Conservation (phyloP, 2,113 vertebrate species). For the Callaeas wilsoni region DNA sequence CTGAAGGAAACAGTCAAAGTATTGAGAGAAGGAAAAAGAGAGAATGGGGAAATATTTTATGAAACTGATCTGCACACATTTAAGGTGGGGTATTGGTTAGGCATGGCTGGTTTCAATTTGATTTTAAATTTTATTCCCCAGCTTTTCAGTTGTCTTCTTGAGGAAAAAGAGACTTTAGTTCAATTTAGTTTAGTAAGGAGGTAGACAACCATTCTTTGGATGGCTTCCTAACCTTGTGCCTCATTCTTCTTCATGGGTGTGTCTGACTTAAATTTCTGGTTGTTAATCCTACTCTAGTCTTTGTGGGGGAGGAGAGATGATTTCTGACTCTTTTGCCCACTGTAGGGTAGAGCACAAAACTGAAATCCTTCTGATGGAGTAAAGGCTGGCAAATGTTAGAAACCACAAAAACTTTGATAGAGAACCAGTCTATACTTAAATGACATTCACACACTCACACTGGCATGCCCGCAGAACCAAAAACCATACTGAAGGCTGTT, state of each 20-base stretch:
- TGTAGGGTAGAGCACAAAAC: background rate
- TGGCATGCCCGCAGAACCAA: background rate
- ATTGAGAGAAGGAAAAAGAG: slow-evolving; percentile 6
- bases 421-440: background rate
- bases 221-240: slow-evolving; percentile 27
- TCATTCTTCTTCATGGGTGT: slow-evolving; percentile 50
- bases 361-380: background rate
- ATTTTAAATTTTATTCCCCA: slow-evolving; percentile 30
- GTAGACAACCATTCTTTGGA: slow-evolving; percentile 28
- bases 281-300: slow-evolving; percentile 3
- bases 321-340: background rate
- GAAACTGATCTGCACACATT: background rate
- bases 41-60: slow-evolving; percentile 53
- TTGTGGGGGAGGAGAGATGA: background rate
- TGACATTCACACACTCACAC: background rate
- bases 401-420: slow-evolving; percentile 3
- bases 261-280: slow-evolving; percentile 25
- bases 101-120: slow-evolving; percentile 28
- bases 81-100: slow-evolving; percentile 3
- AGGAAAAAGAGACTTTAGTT: background rate
- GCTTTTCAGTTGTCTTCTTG: slow-evolving; percentile 34
- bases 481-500: background rate
- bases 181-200: slow-evolving; percentile 16
- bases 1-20: background rate
- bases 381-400: slow-evolving; percentile 10